Percentiles rank a stretch among this genome's conserved stretches.
phyloP scores from a whole-genome alignment of 1,140 invertebrate species.

The Drosophila orosa region DNA sequence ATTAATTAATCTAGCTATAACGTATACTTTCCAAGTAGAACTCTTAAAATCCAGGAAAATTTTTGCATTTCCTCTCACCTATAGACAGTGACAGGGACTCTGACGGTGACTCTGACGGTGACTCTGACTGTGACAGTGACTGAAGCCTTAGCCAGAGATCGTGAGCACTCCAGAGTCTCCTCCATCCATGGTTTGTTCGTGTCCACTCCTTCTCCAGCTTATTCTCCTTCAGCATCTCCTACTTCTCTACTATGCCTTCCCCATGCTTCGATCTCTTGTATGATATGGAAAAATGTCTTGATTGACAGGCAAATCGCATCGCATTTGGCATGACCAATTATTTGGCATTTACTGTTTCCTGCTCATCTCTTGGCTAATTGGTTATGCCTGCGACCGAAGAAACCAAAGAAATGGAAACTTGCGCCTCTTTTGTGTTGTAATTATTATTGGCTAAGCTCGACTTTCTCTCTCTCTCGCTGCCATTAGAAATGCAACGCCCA shows the following conservation, averaged over 20 bases:
- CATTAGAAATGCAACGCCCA: constrained; percentile 9
- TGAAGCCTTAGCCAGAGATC: constrained; percentile 9
- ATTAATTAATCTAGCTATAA: no score
- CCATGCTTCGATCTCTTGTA: background rate
- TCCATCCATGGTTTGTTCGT: background rate
- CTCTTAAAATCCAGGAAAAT: constrained; percentile 7
- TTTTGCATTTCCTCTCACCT: background rate
- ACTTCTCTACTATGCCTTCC: no score
- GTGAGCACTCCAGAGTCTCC: constrained; percentile 24
- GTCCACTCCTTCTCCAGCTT: background rate
- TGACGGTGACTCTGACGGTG: constrained; percentile 2
- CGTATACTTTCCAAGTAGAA: background rate
- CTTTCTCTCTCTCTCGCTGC: constrained; percentile 43
- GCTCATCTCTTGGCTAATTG: constrained; percentile 42
- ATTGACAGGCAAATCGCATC: constrained; percentile 46
- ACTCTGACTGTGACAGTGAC: constrained; percentile 9
- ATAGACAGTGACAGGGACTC: constrained; percentile 1
- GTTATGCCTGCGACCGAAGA: constrained; percentile 27
- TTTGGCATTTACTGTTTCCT: constrained; percentile 53
- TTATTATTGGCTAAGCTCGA: constrained; percentile 58
- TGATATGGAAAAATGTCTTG: constrained; percentile 33
- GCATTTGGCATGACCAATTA: constrained; percentile 58
- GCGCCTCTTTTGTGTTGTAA: constrained; percentile 20
- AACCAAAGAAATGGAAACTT: constrained; percentile 27
- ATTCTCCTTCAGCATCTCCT: no score